Evolutionary conservation across 2,113 vertebrate species (phyloP).

Genomic region (Himantopus leucocephalus): DNA sequence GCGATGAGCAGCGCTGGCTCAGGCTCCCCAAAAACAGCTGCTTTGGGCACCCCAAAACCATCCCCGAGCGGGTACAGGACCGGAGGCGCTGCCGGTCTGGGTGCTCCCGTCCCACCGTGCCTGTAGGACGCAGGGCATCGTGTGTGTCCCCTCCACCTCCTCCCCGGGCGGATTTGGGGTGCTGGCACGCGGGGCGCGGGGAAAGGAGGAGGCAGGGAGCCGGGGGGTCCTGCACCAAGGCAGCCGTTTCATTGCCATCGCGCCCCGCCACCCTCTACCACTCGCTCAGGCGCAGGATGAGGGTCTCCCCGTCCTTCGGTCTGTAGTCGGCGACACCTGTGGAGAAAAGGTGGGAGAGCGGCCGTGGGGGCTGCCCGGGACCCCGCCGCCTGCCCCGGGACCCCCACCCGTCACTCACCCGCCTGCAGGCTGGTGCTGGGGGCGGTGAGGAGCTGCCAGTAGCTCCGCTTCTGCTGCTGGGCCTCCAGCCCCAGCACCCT

Average conservation of each 20-base stretch:
- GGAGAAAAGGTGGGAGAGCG: not conserved
- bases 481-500: conserved; percentile 79
- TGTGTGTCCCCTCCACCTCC: not conserved
- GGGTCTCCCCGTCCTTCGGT: conserved; percentile 72
- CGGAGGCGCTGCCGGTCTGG: not conserved
- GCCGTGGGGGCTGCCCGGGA: rapidly evolving
- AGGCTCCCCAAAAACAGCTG: rapidly evolving
- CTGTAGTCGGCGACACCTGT: conserved; percentile 86
- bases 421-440: conserved; percentile 70
- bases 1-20: not conserved
- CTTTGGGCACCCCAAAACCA: not conserved
- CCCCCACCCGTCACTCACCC: conserved; percentile 75
- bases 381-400: rapidly evolving
- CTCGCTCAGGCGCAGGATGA: conserved; percentile 75
- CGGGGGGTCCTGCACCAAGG: not conserved
- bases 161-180: rapidly evolving
- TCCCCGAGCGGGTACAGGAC: rapidly evolving
- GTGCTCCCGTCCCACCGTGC: rapidly evolving
- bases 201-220: not conserved
- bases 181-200: rapidly evolving
- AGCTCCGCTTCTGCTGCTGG: conserved; percentile 72
- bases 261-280: conserved; percentile 39
- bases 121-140: rapidly evolving
- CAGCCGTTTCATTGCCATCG: not conserved
- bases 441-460: conserved; percentile 81